Percentiles rank a stretch among this genome's conserved stretches.
These are phyloP conservation scores for Macropodus opercularis DNA, from an alignment of 2,797 vertebrate species.

Conservation along the genomic window DNA sequence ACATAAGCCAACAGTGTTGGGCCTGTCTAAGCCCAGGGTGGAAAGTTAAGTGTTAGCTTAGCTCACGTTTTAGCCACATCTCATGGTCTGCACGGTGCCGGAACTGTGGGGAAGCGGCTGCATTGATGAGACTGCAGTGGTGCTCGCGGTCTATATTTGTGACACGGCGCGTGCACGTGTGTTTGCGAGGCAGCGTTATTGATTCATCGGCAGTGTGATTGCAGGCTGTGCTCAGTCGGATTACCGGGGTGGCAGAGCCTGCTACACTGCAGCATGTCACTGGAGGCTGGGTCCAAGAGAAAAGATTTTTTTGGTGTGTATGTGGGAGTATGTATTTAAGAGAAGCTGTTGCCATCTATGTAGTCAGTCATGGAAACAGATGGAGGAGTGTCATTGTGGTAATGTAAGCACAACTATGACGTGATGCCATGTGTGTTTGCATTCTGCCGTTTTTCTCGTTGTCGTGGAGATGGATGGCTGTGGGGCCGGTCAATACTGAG, in stretches of 20 bases:
- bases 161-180: constrained; percentile 21
- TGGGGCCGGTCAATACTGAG: constrained; percentile 39
- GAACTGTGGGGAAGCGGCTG: constrained; percentile 34
- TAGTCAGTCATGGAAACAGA: constrained; percentile 38
- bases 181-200: constrained; percentile 65
- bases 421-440: constrained; percentile 28
- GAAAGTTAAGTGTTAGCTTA: constrained; percentile 4
- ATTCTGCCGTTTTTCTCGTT: constrained; percentile 52
- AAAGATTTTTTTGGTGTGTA: constrained; percentile 8
- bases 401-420: constrained; percentile 47
- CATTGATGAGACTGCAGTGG: constrained; percentile 79
- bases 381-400: constrained; percentile 25
- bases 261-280: constrained; percentile 58
- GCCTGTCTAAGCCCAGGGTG: background rate
- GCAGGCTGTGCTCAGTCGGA: constrained; percentile 49
- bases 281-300: constrained; percentile 6
- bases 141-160: constrained; percentile 52
- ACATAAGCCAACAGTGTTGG: background rate
- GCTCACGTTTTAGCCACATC: background rate
- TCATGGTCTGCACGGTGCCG: background rate
- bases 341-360: constrained; percentile 14
- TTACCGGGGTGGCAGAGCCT: constrained; percentile 35
- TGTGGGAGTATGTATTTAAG: constrained; percentile 2
- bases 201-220: constrained; percentile 74
- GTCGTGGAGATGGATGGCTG: constrained; percentile 54